Evolutionary conservation across 2,113 vertebrate species (phyloP), one percentile per base, ranked within the genome.

Genomic region (Pongo abelii): DNA sequence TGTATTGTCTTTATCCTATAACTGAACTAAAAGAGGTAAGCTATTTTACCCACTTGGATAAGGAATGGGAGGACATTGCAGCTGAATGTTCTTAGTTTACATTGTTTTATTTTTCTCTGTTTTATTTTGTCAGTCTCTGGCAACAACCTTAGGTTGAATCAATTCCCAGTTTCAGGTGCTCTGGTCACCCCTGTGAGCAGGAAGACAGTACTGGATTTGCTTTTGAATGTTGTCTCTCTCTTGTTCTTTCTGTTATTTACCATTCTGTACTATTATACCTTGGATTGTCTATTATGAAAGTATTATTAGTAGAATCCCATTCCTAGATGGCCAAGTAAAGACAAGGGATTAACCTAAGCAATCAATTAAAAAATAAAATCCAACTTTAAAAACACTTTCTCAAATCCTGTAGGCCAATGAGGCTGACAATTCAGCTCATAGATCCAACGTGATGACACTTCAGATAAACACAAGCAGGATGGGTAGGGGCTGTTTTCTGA

Each of bases 391-490:
- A 20, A 18, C 13, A 1, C 22, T 43, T 46, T 74, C 80, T 78
- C 22, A 81, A 81, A 86, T 25, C 7, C 5, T 79, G 88, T 95
- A 88, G 48, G 3, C 3, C 5, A 67, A 55, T 12, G 35, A 80
- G 10, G 78, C 18, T 52, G 84, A 67, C 23, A 40, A 20, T 4
- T 93, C 30, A 55, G 3, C 32, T 96, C 38, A 35, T 3, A 93
- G 11, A 8, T 10, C 8, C 3, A 70, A 0, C 40, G 0, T 57
- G 35, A 74, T 30, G 17, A 5, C 30, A 74, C 10, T 17, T 10
- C 20, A 25, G 9, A 5, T 70, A 43, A 94, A 74, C 22, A 43
- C 12, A 77, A 1, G 1, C 11, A 1, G 4, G 1, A 67, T 16
- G 4, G 25, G 2, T 22, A 14, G 16, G 22, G 40, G 8, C 6